Percentiles rank a stretch among this genome's conserved stretches.
Conservation (phyloP, 2,888 invertebrate species). For the Drosophila mulleri region DNA sequence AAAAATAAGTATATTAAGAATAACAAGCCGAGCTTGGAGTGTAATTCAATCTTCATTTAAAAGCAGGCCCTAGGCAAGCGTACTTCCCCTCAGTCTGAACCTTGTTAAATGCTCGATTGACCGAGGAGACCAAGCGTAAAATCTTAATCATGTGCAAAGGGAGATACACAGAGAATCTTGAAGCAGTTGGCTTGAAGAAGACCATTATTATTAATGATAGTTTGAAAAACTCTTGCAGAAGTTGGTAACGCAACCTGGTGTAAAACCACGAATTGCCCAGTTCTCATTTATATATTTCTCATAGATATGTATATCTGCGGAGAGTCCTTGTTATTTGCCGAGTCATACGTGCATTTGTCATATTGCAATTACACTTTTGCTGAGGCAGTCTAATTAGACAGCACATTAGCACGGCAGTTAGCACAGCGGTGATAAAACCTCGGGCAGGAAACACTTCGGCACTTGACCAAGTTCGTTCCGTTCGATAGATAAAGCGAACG, state of each 20-base stretch:
- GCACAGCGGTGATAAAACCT: slow-evolving; percentile 31
- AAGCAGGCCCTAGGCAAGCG: too few relatives aligned
- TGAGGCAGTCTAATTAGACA: slow-evolving; percentile 28
- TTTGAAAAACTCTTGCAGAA: background rate
- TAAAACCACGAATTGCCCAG: background rate
- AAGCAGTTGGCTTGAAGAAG: background rate
- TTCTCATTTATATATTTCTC: background rate
- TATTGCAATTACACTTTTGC: slow-evolving; percentile 4
- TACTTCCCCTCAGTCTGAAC: background rate
- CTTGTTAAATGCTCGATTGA: background rate
- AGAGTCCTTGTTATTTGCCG: background rate
- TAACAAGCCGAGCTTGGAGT: too few relatives aligned
- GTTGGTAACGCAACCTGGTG: background rate
- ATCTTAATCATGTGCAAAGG: background rate
- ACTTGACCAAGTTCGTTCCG: slow-evolving; percentile 3
- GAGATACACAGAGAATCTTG: too few relatives aligned
- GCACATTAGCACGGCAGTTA: slow-evolving; percentile 18
- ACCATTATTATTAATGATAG: background rate
- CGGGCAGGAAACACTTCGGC: slow-evolving; percentile 15
- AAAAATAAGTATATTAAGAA: too few relatives aligned
- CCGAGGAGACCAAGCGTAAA: background rate
- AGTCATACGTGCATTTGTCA: background rate
- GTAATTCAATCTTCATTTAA: too few relatives aligned
- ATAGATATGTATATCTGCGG: background rate
- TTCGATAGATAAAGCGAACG: slow-evolving; percentile 35